phyloP scores from a whole-genome alignment of 2,888 invertebrate species.

The Ypsolopha scabrella region DNA sequence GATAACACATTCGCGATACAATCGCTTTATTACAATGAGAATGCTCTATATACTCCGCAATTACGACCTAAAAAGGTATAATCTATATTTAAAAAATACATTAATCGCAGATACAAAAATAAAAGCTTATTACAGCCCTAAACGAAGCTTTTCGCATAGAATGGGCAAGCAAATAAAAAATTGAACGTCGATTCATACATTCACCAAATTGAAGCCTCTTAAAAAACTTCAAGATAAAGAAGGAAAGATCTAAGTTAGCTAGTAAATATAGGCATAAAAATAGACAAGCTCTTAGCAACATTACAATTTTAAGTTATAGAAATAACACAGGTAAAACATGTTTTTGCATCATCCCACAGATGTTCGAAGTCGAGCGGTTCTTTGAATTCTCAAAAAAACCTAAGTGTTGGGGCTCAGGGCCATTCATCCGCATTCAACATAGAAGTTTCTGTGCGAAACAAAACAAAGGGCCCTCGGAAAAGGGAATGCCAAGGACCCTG shows the following conservation, averaged over 20 bases:
- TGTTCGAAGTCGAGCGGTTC: not conserved
- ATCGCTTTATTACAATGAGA: conserved; percentile 13
- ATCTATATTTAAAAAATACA: too few species aligned
- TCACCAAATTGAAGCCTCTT: too few species aligned
- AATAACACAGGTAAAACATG: not conserved
- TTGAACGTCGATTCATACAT: too few species aligned
- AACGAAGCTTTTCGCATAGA: not conserved
- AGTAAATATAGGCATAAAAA: too few species aligned
- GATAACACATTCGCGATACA: conserved; percentile 37
- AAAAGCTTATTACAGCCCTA: not conserved
- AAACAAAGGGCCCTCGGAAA: not conserved
- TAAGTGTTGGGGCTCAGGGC: not conserved
- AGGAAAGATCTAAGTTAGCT: too few species aligned
- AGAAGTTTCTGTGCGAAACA: not conserved
- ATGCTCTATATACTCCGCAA: not conserved
- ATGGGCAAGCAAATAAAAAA: too few species aligned
- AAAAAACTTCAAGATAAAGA: too few species aligned
- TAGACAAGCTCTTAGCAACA: too few species aligned
- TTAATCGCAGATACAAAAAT: not conserved
- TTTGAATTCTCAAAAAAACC: too few species aligned
- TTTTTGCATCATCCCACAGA: not conserved
- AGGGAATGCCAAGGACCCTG: not conserved
- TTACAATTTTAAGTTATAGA: not conserved
- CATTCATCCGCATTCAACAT: not conserved
- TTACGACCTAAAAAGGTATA: not conserved